These are phyloP conservation scores for Rutilus rutilus DNA, from an alignment of 2,113 vertebrate genomes.

Conservation along the genomic window DNA sequence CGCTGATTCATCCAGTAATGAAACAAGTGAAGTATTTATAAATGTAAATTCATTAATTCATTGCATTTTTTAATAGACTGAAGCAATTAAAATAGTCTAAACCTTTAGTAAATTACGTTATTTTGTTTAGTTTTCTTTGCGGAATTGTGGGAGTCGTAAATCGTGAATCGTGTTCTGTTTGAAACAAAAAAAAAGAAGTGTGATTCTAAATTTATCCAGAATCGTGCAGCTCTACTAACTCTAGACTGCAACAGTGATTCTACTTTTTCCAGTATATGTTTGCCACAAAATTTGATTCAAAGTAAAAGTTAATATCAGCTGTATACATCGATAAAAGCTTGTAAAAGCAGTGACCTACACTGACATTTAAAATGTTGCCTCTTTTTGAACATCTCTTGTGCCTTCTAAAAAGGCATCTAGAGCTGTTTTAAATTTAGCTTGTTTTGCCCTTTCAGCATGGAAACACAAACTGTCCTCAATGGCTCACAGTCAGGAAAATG, in stretches of 20 bases:
- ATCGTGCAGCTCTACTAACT: background rate
- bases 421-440: background rate
- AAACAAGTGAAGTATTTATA: no score
- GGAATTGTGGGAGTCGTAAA: no score
- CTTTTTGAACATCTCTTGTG: background rate
- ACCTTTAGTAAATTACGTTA: no score
- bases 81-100: no score
- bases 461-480: background rate
- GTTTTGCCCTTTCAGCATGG: background rate
- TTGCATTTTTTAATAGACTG: no score
- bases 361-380: conserved; percentile 11
- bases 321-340: background rate
- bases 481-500: background rate
- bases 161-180: no score
- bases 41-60: no score
- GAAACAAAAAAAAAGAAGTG: no score
- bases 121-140: no score
- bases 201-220: no score
- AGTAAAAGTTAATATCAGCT: background rate
- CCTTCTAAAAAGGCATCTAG: background rate
- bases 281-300: background rate
- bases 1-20: no score
- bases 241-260: background rate
- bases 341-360: background rate
- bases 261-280: background rate